Evolutionary conservation across 2,888 invertebrate species (phyloP), one percentile per base, ranked within the genome.

Genomic region (Blastobasis lacticolella): DNA sequence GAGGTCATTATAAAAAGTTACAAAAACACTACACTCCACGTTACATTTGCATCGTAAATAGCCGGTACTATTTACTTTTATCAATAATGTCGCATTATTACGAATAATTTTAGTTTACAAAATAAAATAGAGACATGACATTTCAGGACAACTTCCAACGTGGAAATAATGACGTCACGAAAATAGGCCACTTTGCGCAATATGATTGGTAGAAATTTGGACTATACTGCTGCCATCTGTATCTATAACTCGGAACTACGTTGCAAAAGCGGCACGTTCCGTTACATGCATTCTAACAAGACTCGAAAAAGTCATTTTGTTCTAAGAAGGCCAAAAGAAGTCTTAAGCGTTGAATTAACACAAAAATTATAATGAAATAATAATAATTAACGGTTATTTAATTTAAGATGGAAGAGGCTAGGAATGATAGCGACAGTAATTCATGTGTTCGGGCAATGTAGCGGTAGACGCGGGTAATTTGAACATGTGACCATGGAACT

Each of bases 101-200:
- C 62, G 64, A 59, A 52, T 49, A 66, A 23, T 66, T 68, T 68
- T 60, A 66, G 64, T 73, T 74, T 74, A 75, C 69, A 75, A 78
- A 73, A 74, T 75, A 71, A 62, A 71, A 54, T 62, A 64, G 62
- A 68, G 68, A 75, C 73, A 77, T 86, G 85, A 85, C 87, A 81
- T 79, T 80, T 78, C 76, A 49, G 56, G 60, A 73, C 76, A 75
- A 81, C 81, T 89, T 91, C 91, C 91, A 90, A 89, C 91, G 91
- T 91, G 92, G 91, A 91, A 90, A 73, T 86, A 88, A 84, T 90
- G 89, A 90, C 91, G 91, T 91, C 91, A 91, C 73, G 64, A 70
- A 76, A 75, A 66, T 76, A 65, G 77, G 78, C 78, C 87, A 87
- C 86, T 71, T 69, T 69, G 73, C 80, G 64, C 58, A 59, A 67